A percentile compares a stretch with the other conserved stretches of the same genome.
phyloP scores from a whole-genome alignment of 1,140 invertebrate species.

The Lithobius niger region DNA sequence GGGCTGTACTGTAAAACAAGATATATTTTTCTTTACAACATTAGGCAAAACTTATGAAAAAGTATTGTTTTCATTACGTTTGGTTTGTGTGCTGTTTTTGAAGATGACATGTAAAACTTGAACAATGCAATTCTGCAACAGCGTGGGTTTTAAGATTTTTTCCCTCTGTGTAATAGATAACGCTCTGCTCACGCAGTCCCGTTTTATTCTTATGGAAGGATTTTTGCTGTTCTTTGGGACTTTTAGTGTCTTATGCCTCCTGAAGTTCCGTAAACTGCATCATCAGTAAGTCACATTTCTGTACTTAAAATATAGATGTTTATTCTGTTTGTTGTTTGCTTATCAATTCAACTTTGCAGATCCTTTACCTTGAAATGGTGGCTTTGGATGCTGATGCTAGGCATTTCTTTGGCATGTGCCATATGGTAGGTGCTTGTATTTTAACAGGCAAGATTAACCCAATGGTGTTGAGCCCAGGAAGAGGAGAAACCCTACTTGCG shows the following conservation, averaged over 20 bases:
- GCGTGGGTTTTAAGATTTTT: too few relatives aligned
- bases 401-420: conserved; percentile 44
- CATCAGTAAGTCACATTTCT: conserved; percentile 18
- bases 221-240: conserved; percentile 77
- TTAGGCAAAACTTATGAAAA: too few relatives aligned
- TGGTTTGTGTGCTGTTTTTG: too few relatives aligned
- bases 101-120: too few relatives aligned
- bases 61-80: too few relatives aligned
- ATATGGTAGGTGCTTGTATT: conserved; percentile 40
- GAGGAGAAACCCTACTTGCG: too few relatives aligned
- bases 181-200: conserved; percentile 78
- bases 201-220: conserved; percentile 90
- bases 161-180: conserved; percentile 60
- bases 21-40: too few relatives aligned
- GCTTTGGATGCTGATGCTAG: conserved; percentile 45
- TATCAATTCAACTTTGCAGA: conserved; percentile 28
- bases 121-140: too few relatives aligned
- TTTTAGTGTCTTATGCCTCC: conserved; percentile 57
- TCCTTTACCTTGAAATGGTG: conserved; percentile 50
- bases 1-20: too few relatives aligned
- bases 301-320: conserved; percentile 15
- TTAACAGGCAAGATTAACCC: conserved; percentile 14
- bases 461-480: too few relatives aligned
- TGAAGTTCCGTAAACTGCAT: conserved; percentile 49
- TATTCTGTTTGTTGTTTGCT: conserved; percentile 4